phyloP scores from a whole-genome alignment of 2,797 vertebrate genomes.

The Hozukius guyotensis region DNA sequence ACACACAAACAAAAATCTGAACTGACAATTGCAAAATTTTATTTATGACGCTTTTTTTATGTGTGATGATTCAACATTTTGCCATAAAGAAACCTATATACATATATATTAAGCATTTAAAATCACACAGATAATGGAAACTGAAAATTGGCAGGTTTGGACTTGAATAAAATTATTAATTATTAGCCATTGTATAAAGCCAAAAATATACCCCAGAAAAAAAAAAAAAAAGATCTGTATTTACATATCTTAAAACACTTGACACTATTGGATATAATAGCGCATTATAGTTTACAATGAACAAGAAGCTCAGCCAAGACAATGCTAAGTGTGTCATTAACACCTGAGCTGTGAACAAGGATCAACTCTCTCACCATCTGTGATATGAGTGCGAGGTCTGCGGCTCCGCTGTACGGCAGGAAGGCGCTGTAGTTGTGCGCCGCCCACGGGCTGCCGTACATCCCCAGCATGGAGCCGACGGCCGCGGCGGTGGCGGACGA shows the following conservation, averaged over 20 bases:
- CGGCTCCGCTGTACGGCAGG: slow-evolving; percentile 91
- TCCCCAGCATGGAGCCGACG: slow-evolving; percentile 94
- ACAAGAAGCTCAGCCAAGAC: background rate
- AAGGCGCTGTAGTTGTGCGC: slow-evolving; percentile 95
- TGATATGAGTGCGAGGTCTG: slow-evolving; percentile 94
- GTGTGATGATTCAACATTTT: background rate
- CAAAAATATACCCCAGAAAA: background rate
- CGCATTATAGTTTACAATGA: background rate
- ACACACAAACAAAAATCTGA: background rate
- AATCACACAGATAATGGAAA: background rate
- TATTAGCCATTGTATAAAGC: background rate
- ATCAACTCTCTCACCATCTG: slow-evolving; percentile 92
- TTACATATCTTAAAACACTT: background rate
- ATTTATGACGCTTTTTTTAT: background rate
- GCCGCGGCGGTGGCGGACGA: slow-evolving; percentile 87
- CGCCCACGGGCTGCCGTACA: slow-evolving; percentile 94
- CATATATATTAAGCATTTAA: background rate
- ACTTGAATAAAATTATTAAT: background rate
- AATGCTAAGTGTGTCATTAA: background rate
- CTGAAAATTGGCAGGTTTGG: background rate
- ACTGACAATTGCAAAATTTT: background rate
- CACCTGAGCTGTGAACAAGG: slow-evolving; percentile 26
- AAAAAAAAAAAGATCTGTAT: fast-evolving
- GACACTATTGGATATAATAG: background rate
- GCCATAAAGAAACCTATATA: background rate